Base-by-base conservation (phyloP, 2,113 vertebrate genomes). In the Arothron firmamentum region DNA sequence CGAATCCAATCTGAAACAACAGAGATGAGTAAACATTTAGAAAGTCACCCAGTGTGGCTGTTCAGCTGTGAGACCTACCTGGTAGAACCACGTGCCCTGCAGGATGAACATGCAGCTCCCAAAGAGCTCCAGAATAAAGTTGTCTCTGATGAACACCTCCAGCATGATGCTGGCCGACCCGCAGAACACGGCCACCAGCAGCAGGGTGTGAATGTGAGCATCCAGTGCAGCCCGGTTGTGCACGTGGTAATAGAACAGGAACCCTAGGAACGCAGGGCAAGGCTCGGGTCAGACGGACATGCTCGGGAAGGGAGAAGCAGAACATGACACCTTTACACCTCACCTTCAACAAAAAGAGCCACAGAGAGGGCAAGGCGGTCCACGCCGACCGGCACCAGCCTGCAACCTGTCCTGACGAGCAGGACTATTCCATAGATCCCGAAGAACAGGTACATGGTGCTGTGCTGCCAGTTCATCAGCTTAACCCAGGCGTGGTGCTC, bases 401-500 rank as follows among this genome's bases (percentile, higher is more conserved):
- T 77, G 23, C 64, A 70, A 17, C 75, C 2, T 10, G 64, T 80
- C 16, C 82, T 91, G 68, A 91, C 58, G 64, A 98, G 66, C 1
- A 95, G 88, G 0, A 86, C 74, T 2, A 92, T 42, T 5, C 95
- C 97, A 0, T 91, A 91, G 62, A 95, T 85, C 0, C 92, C 92
- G 0, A 89, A 99, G 89, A 99, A 98, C 10, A 99, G 86, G 78
- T 99, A 99, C 96, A 98, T 99, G 59, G 96, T 98, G 81, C 85
- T 82, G 87, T 99, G 97, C 78, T 99, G 97, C 97, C 97, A 99
- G 83, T 98, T 99, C 95, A 98, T 98, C 56, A 96, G 78, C 81
- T 98, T 98, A 15, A 95, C 88, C 97, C 97, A 99, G 0, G 83
- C 59, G 0, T 3, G 52, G 1, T 57, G 67, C 11, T 85, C 67